Conservation (phyloP, 2,888 invertebrate genomes). For the Phorcus lineatus region DNA sequence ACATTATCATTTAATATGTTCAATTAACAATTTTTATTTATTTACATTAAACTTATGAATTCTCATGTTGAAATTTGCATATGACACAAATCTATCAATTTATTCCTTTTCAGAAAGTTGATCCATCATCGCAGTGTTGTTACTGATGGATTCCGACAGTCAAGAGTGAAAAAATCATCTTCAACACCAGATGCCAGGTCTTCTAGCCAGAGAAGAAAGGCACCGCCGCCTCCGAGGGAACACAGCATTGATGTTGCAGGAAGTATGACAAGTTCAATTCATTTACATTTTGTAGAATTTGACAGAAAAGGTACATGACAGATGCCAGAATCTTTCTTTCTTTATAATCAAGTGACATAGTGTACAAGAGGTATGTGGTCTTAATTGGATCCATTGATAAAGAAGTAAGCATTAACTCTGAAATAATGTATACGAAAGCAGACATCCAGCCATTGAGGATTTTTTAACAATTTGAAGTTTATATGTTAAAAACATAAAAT, state of each 20-base stretch:
- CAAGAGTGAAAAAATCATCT: constrained; percentile 12
- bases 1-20: neutral
- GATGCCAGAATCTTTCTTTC: too few relatives aligned
- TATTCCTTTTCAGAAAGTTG: neutral
- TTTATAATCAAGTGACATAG: too few relatives aligned
- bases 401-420: too few relatives aligned
- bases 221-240: neutral
- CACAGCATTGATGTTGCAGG: neutral
- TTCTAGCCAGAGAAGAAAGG: neutral
- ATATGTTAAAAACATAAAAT: too few relatives aligned
- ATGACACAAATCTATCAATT: too few relatives aligned
- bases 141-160: neutral
- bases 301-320: too few relatives aligned
- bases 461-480: too few relatives aligned
- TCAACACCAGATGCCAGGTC: neutral
- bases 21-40: neutral
- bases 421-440: too few relatives aligned
- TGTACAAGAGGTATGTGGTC: too few relatives aligned
- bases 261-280: neutral
- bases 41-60: neutral
- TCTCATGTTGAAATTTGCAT: constrained; percentile 25
- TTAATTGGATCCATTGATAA: too few relatives aligned
- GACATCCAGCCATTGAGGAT: too few relatives aligned
- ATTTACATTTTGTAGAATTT: too few relatives aligned
- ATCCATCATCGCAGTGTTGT: constrained; percentile 11